Evolutionary conservation across 2,888 invertebrate genomes (phyloP).

Genomic region (Cyclophora albipunctata): DNA sequence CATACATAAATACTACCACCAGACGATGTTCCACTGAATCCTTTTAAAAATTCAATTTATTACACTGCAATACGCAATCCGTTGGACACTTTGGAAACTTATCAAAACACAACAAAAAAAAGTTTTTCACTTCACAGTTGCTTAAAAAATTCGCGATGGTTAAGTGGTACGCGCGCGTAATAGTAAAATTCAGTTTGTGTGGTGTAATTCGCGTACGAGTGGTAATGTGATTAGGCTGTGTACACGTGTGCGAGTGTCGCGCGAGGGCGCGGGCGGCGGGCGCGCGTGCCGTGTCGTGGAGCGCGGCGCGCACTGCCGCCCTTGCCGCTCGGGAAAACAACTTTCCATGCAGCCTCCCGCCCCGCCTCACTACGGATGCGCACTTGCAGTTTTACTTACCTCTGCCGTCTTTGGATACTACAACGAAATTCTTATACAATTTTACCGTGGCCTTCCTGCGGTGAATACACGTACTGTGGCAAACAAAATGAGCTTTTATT

Average conservation of each 20-base stretch:
- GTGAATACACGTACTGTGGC: too few species aligned
- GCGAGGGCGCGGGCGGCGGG: slow-evolving; percentile 25
- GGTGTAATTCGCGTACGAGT: slow-evolving; percentile 10
- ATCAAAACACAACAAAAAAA: slow-evolving; percentile 5
- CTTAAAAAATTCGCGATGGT: too few species aligned
- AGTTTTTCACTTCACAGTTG: too few species aligned
- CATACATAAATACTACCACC: slow-evolving; percentile 55
- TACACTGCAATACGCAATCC: slow-evolving; percentile 22
- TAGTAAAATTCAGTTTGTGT: too few species aligned
- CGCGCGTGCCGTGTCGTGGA: slow-evolving; percentile 32
- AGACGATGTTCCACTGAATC: slow-evolving; percentile 55
- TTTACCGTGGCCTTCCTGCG: neutral
- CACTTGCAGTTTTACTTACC: slow-evolving; percentile 54
- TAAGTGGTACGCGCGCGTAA: too few species aligned
- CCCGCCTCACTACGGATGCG: slow-evolving; percentile 43
- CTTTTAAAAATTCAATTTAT: slow-evolving; percentile 40
- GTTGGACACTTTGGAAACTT: neutral
- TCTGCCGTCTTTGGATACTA: slow-evolving; percentile 32
- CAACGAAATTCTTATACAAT: slow-evolving; percentile 26
- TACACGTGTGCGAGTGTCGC: slow-evolving; percentile 13
- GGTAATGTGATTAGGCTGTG: slow-evolving; percentile 15
- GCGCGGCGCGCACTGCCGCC: slow-evolving; percentile 65
- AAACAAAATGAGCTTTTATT: too few species aligned
- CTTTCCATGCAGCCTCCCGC: slow-evolving; percentile 61
- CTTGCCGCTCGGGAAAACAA: slow-evolving; percentile 40